These are phyloP conservation scores for Malurus alboscapulatus DNA, from an alignment of 2,113 vertebrate species.

Conservation along the genomic window DNA sequence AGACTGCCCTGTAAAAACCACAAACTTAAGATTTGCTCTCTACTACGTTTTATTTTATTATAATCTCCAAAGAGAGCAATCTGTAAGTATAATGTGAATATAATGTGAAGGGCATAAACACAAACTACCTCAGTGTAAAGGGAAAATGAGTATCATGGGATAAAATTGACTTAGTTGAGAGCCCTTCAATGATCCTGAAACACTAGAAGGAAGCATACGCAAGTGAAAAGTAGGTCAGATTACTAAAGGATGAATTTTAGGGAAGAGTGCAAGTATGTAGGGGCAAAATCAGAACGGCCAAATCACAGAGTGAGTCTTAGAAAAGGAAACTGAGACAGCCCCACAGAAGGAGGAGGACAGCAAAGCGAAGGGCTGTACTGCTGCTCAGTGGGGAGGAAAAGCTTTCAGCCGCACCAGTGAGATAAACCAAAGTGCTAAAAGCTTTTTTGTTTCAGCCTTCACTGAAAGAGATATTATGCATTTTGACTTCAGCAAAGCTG, in stretches of 20 bases:
- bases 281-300: slow-evolving; percentile 24
- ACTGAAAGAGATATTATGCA: not conserved
- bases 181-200: slow-evolving; percentile 27
- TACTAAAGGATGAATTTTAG: slow-evolving; percentile 28
- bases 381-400: not conserved
- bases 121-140: not conserved
- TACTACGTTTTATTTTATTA: not conserved
- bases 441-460: not conserved
- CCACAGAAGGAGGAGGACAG: not conserved
- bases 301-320: not conserved
- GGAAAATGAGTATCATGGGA: not conserved
- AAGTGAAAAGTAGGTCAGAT: slow-evolving; percentile 47
- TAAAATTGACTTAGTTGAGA: slow-evolving; percentile 10
- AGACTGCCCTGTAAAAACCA: not conserved
- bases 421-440: not conserved
- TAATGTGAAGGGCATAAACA: not conserved
- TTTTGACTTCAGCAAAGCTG: not conserved
- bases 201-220: slow-evolving; percentile 19
- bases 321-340: not conserved
- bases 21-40: not conserved
- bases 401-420: not conserved
- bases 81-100: not conserved
- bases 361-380: fast-evolving
- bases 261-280: not conserved
- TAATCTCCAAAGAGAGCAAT: not conserved